These are phyloP conservation scores for Euphonia xanthogaster DNA, from an alignment of 2,797 vertebrate species.

Conservation along the genomic window DNA sequence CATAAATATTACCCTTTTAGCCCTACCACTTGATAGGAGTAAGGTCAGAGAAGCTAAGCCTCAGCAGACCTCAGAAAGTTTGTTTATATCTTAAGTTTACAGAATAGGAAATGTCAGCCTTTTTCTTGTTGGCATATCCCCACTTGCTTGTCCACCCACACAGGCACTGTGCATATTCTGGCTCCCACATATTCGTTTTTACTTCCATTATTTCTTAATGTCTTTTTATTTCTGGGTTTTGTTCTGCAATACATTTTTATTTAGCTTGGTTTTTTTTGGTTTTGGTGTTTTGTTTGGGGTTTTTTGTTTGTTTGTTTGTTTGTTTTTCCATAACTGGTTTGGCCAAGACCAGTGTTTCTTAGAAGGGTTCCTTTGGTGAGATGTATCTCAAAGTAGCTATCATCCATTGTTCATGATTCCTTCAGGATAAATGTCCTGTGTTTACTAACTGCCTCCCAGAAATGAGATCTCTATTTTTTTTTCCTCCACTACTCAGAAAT, in stretches of 20 bases:
- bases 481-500: neutral
- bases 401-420: neutral
- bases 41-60: neutral
- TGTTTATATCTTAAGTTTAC: neutral
- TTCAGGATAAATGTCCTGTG: neutral
- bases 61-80: neutral
- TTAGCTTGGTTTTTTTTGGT: neutral
- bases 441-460: neutral
- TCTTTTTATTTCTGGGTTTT: neutral
- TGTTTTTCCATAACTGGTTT: neutral
- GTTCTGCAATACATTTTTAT: neutral
- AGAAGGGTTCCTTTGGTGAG: neutral
- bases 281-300: neutral
- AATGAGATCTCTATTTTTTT: neutral
- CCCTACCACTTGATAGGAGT: neutral
- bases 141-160: neutral
- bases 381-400: neutral
- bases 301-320: neutral
- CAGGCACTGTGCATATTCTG: neutral
- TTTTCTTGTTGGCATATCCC: conserved; percentile 4
- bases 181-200: neutral
- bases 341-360: neutral
- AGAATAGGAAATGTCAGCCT: neutral
- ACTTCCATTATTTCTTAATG: neutral
- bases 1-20: neutral